Conservation (phyloP, 2,888 invertebrate species). For the Drosophila nigricruria region DNA sequence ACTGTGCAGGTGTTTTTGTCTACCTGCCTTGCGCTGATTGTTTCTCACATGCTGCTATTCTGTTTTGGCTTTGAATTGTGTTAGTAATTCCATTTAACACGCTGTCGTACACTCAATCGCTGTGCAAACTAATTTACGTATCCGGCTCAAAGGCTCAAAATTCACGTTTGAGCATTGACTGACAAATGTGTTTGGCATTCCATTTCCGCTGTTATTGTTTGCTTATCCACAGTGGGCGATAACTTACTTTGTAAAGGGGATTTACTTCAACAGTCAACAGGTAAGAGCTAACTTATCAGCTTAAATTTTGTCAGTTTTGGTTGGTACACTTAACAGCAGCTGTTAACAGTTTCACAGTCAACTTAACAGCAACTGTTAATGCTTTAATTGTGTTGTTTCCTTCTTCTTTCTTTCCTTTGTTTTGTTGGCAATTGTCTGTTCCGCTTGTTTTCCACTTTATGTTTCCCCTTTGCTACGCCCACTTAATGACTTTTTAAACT, state of each 20-base stretch:
- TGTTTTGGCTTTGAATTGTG: constrained; percentile 40
- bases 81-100: constrained; percentile 46
- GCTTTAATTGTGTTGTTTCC: background rate
- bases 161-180: constrained; percentile 69
- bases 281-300: background rate
- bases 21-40: constrained; percentile 40
- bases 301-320: background rate
- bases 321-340: background rate
- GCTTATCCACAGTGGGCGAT: background rate
- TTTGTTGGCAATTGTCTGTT: background rate
- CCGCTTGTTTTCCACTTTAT: constrained; percentile 9
- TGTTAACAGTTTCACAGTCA: background rate
- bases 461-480: constrained; percentile 16
- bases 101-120: constrained; percentile 6
- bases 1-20: constrained; percentile 47
- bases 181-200: constrained; percentile 68
- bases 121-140: constrained; percentile 74
- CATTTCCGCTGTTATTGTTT: constrained; percentile 27
- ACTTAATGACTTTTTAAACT: constrained; percentile 66
- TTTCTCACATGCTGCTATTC: constrained; percentile 34
- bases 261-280: background rate
- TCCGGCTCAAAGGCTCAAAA: constrained; percentile 72
- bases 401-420: background rate
- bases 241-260: background rate
- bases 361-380: constrained; percentile 23